Evolutionary conservation across 2,888 invertebrate species (phyloP), one percentile per base, ranked within the genome.

Genomic region (Thereva nobilitata): DNA sequence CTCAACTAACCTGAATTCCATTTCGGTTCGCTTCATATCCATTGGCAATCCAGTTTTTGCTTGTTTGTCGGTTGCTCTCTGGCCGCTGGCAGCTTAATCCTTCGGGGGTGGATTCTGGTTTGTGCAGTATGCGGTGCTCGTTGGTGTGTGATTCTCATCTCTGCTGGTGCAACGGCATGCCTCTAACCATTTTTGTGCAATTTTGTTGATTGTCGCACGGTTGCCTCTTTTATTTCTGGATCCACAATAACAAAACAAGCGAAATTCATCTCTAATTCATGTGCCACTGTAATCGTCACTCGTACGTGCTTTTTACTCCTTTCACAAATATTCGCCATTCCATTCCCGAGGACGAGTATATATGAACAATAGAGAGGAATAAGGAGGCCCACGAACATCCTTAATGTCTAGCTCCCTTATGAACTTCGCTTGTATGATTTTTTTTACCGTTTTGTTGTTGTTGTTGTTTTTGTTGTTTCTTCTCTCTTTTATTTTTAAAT

Each of bases 201-300:
- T 65, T 68, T 68, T 66, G 66, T 68, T 68, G 65, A 68, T 68
- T 68, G 68, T 61, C 47, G 64, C 65, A 66, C 61, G 55, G 59
- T 68, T 68, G 68, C 68, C 65, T 68, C 65, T 68, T 68, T 68
- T 65, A 65, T 68, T 61, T 53, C 47, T 34, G 45, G 59, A 59
- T 49, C 23, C 23, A 23, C 23, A 23, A 23, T 2, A 23, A 23
- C 23, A 23, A 23, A 49, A 59, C 59, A 63, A 63, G 42, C 49
- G 42, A 64, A 68, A 66, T 65, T 68, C 68, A 68, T 68, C 66
- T 68, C 54, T 68, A 66, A 68, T 68, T 68, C 68, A 68, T 68
- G 44, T 47, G 50, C 12, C 56, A 42, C 55, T 66, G 61, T 54
- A 68, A 68, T 68, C 59, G 65, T 68, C 52, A 56, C 52, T 66